phyloP scores from a whole-genome alignment of 2,888 invertebrate genomes.

The Zygothrica quintamaculata region DNA sequence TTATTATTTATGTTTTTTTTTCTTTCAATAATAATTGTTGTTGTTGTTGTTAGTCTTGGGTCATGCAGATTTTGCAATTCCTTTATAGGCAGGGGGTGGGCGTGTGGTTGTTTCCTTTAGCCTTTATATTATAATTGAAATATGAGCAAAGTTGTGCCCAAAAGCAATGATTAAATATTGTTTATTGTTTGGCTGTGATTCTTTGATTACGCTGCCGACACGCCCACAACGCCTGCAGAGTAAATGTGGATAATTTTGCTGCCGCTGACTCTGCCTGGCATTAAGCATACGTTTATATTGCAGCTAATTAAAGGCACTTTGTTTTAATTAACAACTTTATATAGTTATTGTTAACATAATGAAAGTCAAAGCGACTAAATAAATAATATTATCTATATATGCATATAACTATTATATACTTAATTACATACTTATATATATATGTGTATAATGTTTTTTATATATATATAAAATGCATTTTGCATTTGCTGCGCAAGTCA shows the following conservation, averaged over 20 bases:
- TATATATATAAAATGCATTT: slow-evolving; percentile 20
- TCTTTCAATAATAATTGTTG: too few relatives aligned
- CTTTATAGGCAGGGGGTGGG: slow-evolving; percentile 14
- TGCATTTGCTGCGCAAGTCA: slow-evolving; percentile 20
- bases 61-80: slow-evolving; percentile 41
- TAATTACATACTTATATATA: slow-evolving; percentile 1
- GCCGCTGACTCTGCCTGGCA: neutral
- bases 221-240: slow-evolving; percentile 40
- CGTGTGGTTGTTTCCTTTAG: slow-evolving; percentile 53
- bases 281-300: slow-evolving; percentile 38
- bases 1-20: slow-evolving; percentile 45
- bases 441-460: slow-evolving; percentile 9
- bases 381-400: slow-evolving; percentile 13
- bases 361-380: slow-evolving; percentile 20
- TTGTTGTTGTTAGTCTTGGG: slow-evolving; percentile 39
- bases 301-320: slow-evolving; percentile 61
- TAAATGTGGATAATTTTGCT: too few relatives aligned
- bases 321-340: slow-evolving; percentile 52
- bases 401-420: slow-evolving; percentile 1
- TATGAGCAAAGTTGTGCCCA: slow-evolving; percentile 54
- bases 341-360: slow-evolving; percentile 30
- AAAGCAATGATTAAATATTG: slow-evolving; percentile 54
- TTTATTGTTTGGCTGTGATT: slow-evolving; percentile 55
- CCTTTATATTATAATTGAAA: slow-evolving; percentile 67
- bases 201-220: slow-evolving; percentile 25